Percentiles rank a stretch among this genome's conserved stretches.
phyloP scores from a whole-genome alignment of 2,797 vertebrate genomes.

The Columba guinea region DNA sequence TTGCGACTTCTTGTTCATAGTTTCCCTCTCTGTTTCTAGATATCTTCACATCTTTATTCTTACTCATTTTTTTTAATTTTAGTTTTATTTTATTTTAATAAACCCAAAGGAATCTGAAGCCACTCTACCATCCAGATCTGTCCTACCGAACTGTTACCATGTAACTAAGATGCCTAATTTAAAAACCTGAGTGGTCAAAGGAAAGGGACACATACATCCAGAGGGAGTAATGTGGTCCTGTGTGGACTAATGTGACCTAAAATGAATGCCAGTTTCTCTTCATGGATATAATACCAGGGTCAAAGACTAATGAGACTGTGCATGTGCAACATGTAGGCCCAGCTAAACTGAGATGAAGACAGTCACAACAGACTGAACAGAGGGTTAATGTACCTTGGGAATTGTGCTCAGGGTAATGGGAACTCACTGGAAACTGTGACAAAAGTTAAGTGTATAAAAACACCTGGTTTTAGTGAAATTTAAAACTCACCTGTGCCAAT shows the following conservation, averaged over 20 bases:
- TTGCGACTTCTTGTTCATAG: not conserved
- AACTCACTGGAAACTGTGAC: not conserved
- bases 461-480: conserved; percentile 6
- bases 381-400: not conserved
- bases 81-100: not conserved
- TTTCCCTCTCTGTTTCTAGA: not conserved
- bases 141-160: not conserved
- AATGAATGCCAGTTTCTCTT: not conserved
- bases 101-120: not conserved
- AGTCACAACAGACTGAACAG: not conserved
- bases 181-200: not conserved
- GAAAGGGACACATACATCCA: not conserved
- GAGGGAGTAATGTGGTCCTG: not conserved
- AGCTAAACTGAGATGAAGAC: not conserved
- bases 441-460: not conserved
- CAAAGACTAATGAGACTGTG: not conserved
- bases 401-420: not conserved
- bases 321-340: not conserved
- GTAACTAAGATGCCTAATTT: not conserved
- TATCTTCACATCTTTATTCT: not conserved
- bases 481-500: not conserved
- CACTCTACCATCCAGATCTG: not conserved
- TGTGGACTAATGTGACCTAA: not conserved
- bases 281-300: not conserved
- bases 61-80: not conserved